These are phyloP conservation scores for Aphelenchoides bicaudatus DNA, from an alignment of 2,888 invertebrate genomes.

Conservation along the genomic window DNA sequence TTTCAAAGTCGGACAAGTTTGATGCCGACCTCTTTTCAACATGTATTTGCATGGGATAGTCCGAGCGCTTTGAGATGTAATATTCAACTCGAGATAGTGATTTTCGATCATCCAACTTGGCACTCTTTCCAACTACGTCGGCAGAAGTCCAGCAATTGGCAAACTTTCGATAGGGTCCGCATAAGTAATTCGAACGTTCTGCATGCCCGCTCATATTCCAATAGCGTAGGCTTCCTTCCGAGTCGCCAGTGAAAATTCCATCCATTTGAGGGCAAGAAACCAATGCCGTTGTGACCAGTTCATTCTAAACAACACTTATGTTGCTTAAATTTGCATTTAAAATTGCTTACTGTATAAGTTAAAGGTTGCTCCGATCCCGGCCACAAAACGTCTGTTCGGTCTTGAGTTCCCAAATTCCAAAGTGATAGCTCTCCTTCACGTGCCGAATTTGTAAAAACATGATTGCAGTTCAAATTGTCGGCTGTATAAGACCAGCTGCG, in stretches of 20 bases:
- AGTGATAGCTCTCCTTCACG: constrained; percentile 34
- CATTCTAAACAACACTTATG: constrained; percentile 15
- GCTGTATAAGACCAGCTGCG: constrained; percentile 28
- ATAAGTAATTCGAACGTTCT: constrained; percentile 37
- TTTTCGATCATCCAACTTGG: neutral
- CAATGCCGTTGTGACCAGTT: constrained; percentile 32
- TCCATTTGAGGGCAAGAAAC: constrained; percentile 25
- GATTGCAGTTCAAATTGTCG: constrained; percentile 20
- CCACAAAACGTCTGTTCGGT: constrained; percentile 35
- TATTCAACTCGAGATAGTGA: constrained; percentile 2
- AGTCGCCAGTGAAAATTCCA: constrained; percentile 43
- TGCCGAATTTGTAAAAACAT: constrained; percentile 32
- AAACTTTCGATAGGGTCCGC: constrained; percentile 39
- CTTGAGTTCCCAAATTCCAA: constrained; percentile 33
- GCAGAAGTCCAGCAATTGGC: constrained; percentile 10
- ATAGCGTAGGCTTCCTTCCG: constrained; percentile 37
- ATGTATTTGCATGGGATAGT: neutral
- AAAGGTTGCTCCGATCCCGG: constrained; percentile 31
- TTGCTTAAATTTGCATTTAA: neutral
- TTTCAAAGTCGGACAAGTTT: constrained; percentile 5
- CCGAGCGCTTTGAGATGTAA: neutral
- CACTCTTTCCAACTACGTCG: neutral
- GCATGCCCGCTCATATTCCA: constrained; percentile 35
- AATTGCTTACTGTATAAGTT: constrained; percentile 24
- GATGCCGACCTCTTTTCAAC: too few relatives aligned